Evolutionary conservation across 1,140 invertebrate species (phyloP), one percentile per base, ranked within the genome.

Genomic region (Drosophila nigrodunni): DNA sequence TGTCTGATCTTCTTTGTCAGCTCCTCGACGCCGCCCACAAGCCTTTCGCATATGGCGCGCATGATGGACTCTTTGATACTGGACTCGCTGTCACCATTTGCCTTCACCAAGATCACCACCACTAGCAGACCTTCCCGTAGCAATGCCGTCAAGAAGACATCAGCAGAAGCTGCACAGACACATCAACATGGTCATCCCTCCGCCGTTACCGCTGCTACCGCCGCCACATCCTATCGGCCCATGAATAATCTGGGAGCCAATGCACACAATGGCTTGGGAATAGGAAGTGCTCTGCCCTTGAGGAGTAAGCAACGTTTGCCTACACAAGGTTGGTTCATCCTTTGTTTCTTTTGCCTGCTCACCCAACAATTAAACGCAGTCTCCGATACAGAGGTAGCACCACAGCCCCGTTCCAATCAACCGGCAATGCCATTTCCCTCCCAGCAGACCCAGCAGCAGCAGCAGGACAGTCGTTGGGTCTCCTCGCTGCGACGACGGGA

Each of bases 21-120:
- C 74, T 91, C 82, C 76, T 93, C 94, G 59, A 93, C 93, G 70
- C 93, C 93, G 41, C 93, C 93, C 61, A 93, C 93, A 44, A 92
- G 93, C 55, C 94, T 95, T 52, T 94, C 95, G 65, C 95, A 95
- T 75, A 95, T 96, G 94, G 95, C 95, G 47, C 91, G 95, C 7
- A 95, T 96, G 95, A 95, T 96, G 95, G 95, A 96, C 80, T 94
- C 95, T 2, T 93, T 96, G 77, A 94, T 95, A 88, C 85, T 94
- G 50, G 95, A 96, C 93, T 94, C 70, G 91, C 95, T 78, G 79
- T 93, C 93, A 34, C 94, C 94, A 39, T 95, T 95, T 77, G 94
- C 93, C 9, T 94, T 94, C 81, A 95, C 95, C 9, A 94, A 94
- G 77, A 94, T 95, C 77, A 94, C 94, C 21, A 91, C 94, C 75